Percentiles rank a stretch among this genome's conserved stretches.
These are phyloP conservation scores for Zoroaster sp. DNA, from an alignment of 53 echinoderm and acorn worm species.

Conservation along the genomic window DNA sequence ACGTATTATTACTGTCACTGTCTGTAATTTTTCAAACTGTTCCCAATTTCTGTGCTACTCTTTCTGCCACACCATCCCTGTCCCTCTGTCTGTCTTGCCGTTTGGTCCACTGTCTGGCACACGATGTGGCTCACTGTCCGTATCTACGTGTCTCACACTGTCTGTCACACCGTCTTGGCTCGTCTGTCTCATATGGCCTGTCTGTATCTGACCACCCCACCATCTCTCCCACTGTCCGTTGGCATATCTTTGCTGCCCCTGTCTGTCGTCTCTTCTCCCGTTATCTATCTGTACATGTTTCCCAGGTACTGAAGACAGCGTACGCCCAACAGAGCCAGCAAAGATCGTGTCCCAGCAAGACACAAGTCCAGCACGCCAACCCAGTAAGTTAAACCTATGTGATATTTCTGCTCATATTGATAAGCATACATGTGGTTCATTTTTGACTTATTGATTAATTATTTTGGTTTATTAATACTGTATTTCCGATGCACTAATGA, in stretches of 20 bases:
- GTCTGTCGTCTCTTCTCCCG: neutral
- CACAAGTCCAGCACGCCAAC: conserved; percentile 2
- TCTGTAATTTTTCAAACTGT: neutral
- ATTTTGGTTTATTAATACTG: too few relatives aligned
- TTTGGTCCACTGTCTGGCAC: neutral
- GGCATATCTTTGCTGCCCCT: neutral
- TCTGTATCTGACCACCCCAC: neutral
- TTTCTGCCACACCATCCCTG: neutral
- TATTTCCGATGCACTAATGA: too few relatives aligned
- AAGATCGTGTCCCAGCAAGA: neutral
- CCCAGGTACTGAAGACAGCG: conserved; percentile 31
- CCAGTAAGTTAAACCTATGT: neutral
- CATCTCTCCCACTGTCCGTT: neutral
- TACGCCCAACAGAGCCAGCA: neutral
- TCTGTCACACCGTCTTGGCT: neutral
- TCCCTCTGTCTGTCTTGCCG: neutral
- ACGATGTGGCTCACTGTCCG: neutral
- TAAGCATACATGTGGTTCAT: too few relatives aligned
- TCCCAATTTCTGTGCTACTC: neutral
- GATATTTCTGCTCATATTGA: too few relatives aligned
- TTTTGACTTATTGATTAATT: too few relatives aligned
- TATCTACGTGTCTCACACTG: neutral
- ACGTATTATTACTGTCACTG: neutral
- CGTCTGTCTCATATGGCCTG: neutral
- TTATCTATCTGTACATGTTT: neutral